Base-by-base conservation (phyloP, 2,113 vertebrate genomes). In the Thamnaconus septentrionalis region DNA sequence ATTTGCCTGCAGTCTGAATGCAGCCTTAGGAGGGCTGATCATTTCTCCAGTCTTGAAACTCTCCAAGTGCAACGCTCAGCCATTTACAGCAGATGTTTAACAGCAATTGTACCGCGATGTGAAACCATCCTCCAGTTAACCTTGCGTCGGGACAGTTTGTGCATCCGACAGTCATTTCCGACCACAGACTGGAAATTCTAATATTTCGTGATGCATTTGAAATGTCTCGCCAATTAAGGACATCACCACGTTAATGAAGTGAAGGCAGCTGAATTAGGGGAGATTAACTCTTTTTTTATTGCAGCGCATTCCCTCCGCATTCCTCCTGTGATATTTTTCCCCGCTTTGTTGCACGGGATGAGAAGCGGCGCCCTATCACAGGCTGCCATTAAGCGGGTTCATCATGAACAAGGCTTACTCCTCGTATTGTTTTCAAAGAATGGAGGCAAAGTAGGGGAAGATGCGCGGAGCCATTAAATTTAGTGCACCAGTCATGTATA, bases 401-500 rank as follows among this genome's bases (percentile, higher is more conserved):
- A 76, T 80, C 47, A 67, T 41, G 40, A 76, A 4, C 64, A 71
- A 4, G 40, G 75, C 47, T 69, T 39, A 41, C 31, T 64, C 7
- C 18, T 53, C 63, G 4, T 69, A 66, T 54, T 53, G 51, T 69
- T 57, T 65, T 63, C 50, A 64, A 66, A 73, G 57, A 63, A 60
- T 40, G 40, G 11, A 69, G 69, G 64, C 65, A 31, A 31, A 31
- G 18, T 31, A 31, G 18, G 18, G 18, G 18, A 31, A 31, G 18
- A 31, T 2, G 18, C 18, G 18, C 18, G 18, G 67, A 51, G 52
- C 51, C 48, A 80, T 87, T 80, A 68, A 55, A 73, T 79, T 80
- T 63, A 84, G 85, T 76, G 80, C 83, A 68, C 66, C 85, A 80
- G 81, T 88, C 76, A 87, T 75, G 71, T 78, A 75, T 76, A 81